These are phyloP conservation scores for Drosophila mimetica DNA, from an alignment of 2,888 invertebrate genomes.

Conservation along the genomic window DNA sequence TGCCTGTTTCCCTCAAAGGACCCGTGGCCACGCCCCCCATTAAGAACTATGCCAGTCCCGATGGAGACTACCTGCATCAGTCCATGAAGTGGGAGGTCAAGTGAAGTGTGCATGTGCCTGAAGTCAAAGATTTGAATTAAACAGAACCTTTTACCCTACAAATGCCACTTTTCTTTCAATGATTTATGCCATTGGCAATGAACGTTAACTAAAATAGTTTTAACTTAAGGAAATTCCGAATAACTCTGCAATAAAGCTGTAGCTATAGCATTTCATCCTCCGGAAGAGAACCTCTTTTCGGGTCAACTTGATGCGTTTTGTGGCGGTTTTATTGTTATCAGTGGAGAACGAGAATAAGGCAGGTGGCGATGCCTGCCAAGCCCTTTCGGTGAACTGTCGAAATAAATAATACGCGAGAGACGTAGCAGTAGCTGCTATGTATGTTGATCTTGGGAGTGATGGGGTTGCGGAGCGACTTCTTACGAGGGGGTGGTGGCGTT, in stretches of 20 bases:
- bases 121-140: slow-evolving; percentile 43
- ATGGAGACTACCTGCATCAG: slow-evolving; percentile 95
- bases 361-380: slow-evolving; percentile 30
- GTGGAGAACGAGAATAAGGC: slow-evolving; percentile 53
- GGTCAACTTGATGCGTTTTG: slow-evolving; percentile 15
- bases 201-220: no score
- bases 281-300: not conserved
- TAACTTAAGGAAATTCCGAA: not conserved
- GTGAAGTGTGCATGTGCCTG: slow-evolving; percentile 3
- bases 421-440: slow-evolving; percentile 30
- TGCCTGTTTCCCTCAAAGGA: slow-evolving; percentile 90
- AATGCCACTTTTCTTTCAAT: not conserved
- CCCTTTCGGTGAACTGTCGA: slow-evolving; percentile 41
- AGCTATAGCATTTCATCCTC: not conserved
- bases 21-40: slow-evolving; percentile 94
- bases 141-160: slow-evolving; percentile 11
- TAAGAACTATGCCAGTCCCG: slow-evolving; percentile 91
- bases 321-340: slow-evolving; percentile 56
- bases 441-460: slow-evolving; percentile 33
- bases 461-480: slow-evolving; percentile 8
- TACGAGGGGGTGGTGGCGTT: slow-evolving; percentile 55
- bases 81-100: slow-evolving; percentile 90
- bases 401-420: slow-evolving; percentile 64
- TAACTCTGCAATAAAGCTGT: no score
- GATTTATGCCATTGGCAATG: not conserved